A percentile compares a stretch with the other conserved stretches of the same genome.
phyloP scores from a whole-genome alignment of 37 sponge, comb jelly and placozoan genomes.

The Aphrocallistes beatrix region DNA sequence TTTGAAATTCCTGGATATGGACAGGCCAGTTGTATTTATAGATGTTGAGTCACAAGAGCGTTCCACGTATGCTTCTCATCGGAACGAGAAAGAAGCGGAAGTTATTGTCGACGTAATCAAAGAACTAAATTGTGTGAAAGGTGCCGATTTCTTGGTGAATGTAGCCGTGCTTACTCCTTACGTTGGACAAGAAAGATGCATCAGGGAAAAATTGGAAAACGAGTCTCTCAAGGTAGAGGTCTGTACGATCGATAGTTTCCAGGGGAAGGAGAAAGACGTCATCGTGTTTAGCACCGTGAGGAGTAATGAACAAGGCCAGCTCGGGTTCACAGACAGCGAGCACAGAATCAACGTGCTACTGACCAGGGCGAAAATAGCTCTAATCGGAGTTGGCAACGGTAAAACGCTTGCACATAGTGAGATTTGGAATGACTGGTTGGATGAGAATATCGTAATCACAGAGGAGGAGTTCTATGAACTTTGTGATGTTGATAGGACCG shows the following conservation, averaged over 20 bases:
- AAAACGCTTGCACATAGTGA: conserved; percentile 23
- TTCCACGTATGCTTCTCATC: conserved; percentile 25
- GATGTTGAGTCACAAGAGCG: conserved; percentile 23
- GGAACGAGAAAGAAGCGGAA: conserved; percentile 36
- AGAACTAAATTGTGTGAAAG: conserved; percentile 11
- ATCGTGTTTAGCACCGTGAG: conserved; percentile 59
- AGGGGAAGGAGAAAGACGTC: conserved; percentile 59
- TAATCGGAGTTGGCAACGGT: conserved; percentile 48
- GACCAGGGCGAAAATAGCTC: conserved; percentile 45
- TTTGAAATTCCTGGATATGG: background rate
- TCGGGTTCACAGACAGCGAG: conserved; percentile 35
- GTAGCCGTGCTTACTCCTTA: conserved; percentile 59
- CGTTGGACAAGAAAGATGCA: conserved; percentile 41
- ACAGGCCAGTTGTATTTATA: conserved; percentile 39
- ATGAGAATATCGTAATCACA: conserved; percentile 29
- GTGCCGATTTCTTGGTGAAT: conserved; percentile 15
- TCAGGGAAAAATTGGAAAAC: conserved; percentile 5
- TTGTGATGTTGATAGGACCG: too few species aligned
- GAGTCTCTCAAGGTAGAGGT: conserved; percentile 24
- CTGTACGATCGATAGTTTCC: conserved; percentile 43
- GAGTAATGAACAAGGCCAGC: background rate
- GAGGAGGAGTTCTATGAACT: background rate
- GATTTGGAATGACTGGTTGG: conserved; percentile 38
- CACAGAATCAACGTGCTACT: conserved; percentile 55
- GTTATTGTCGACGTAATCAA: conserved; percentile 25